These are phyloP conservation scores for Calliphora vicina DNA, from an alignment of 1,140 invertebrate genomes.

Conservation along the genomic window DNA sequence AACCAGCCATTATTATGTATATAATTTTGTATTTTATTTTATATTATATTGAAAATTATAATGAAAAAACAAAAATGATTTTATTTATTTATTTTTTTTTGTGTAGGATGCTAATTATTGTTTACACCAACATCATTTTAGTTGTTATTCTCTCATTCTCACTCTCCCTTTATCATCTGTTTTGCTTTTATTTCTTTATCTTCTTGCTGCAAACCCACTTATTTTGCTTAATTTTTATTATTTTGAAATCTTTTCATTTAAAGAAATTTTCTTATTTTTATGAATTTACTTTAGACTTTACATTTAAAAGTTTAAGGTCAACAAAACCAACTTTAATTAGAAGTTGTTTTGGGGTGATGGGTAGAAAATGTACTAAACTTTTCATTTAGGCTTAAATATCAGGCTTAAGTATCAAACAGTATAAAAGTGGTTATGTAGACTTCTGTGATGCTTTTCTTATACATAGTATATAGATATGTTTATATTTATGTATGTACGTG, in stretches of 20 bases:
- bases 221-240: not conserved
- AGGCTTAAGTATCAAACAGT: no score
- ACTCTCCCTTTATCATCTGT: not conserved
- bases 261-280: not conserved
- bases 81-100: not conserved
- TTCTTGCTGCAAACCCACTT: not conserved
- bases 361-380: no score
- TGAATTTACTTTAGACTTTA: not conserved
- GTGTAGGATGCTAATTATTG: conserved; percentile 33
- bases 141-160: not conserved
- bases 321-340: no score
- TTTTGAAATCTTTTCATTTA: not conserved
- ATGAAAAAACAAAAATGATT: not conserved
- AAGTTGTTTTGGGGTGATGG: no score
- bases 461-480: not conserved
- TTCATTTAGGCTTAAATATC: no score
- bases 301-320: no score
- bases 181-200: not conserved
- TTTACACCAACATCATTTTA: conserved; percentile 27
- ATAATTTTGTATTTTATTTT: not conserved
- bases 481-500: not conserved
- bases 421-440: no score
- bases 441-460: no score
- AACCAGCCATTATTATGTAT: not conserved
- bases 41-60: not conserved